A percentile compares a stretch with the other conserved stretches of the same genome.
Evolutionary conservation across 37 sponge, comb jelly and placozoan genomes (phyloP).

Genomic region (Mnemiopsis leidyi): DNA sequence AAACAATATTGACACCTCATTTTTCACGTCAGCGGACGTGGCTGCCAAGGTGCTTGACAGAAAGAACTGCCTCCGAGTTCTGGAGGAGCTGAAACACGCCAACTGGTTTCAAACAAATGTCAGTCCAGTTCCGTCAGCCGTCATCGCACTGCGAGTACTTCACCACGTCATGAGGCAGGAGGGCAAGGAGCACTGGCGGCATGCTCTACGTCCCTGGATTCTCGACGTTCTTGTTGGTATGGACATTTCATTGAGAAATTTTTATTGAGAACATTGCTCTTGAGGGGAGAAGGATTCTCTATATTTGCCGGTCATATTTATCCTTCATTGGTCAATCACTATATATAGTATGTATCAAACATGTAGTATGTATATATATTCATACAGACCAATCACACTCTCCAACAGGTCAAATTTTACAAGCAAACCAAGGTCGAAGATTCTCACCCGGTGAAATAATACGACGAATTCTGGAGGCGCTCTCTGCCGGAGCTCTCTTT

Average conservation of each 20-base stretch:
- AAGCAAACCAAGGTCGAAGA: not conserved
- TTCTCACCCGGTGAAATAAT: slow-evolving; percentile 42
- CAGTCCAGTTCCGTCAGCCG: slow-evolving; percentile 7
- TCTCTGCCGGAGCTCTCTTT: slow-evolving; percentile 3
- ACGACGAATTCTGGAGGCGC: slow-evolving; percentile 16
- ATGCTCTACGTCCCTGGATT: not conserved
- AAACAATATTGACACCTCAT: not conserved
- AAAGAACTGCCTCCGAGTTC: not conserved
- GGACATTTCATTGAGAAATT: not conserved
- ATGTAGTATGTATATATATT: too few relatives aligned
- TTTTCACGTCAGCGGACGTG: slow-evolving; percentile 4
- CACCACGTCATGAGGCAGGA: not conserved
- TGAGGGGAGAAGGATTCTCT: too few relatives aligned
- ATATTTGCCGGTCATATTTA: too few relatives aligned
- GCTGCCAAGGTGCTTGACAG: slow-evolving; percentile 53
- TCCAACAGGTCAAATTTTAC: slow-evolving; percentile 28
- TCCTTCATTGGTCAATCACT: too few relatives aligned
- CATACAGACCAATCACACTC: too few relatives aligned
- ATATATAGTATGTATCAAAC: too few relatives aligned
- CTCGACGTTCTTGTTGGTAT: slow-evolving; percentile 24
- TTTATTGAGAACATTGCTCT: too few relatives aligned
- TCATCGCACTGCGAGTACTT: slow-evolving; percentile 17
- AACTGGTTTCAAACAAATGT: slow-evolving; percentile 17
- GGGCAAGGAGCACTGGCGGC: slow-evolving; percentile 4
- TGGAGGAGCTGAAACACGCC: slow-evolving; percentile 26